Evolutionary conservation across 2,888 invertebrate genomes (phyloP), one percentile per base, ranked within the genome.

Genomic region (Agonopterix arenella): DNA sequence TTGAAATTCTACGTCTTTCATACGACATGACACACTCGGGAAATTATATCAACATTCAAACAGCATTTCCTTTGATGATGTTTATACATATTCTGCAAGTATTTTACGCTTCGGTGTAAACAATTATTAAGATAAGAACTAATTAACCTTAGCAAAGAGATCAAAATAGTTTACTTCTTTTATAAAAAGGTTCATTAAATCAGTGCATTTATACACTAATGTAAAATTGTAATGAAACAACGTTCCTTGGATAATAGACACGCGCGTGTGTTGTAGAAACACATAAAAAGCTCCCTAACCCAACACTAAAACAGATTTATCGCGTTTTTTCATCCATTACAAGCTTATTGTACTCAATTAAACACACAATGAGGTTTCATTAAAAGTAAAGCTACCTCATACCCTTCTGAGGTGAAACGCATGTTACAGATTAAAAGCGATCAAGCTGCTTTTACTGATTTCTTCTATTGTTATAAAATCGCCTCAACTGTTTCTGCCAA

Each of bases 331-430:
- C 53, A 52, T 54, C 55, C 49, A 54, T 55, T 58, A 58, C 51
- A 57, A 50, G 48, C 52, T 55, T 50, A 52, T 55, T 60, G 57
- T 59, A 61, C 64, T 59, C 59, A 69, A 70, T 76, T 72, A 72
- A 65, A 59, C 61, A 67, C 66, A 72, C 66, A 68, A 70, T 65
- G 58, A 62, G 60, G 62, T 66, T 66, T 68, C 66, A 68, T 75
- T 71, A 70, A 69, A 73, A 72, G 69, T 66, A 64, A 59, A 52
- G 51, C 52, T 43, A 52, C 61, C 56, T 53, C 64, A 66, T 62
- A 59, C 49, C 60, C 58, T 64, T 52, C 59, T 48, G 47, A 46
- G 51, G 55, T 56, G 44, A 45, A 47, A 51, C 47, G 48, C 49
- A 48, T 40, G 36, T 11, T 28, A 28, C 5, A 28, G 28, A 28